Evolutionary conservation across 35 echinoderm and acorn worm species (phyloP), one percentile per base, ranked within the genome.

Genomic region (Patiria miniata): DNA sequence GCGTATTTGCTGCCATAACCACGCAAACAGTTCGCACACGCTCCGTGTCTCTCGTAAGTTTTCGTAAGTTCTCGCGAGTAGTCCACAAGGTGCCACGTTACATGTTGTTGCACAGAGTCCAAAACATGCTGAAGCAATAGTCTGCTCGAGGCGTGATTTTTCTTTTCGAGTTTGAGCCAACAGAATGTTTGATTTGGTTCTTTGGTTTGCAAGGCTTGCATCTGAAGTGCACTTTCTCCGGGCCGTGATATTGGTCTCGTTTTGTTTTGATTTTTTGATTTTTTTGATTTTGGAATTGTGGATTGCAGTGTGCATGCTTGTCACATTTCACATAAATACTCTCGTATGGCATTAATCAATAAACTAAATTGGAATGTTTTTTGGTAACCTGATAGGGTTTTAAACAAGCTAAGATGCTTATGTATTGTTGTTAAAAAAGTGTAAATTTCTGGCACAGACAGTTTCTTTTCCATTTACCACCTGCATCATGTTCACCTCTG

Each of bases 121-220:
- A 28, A 73, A 73, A 73, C 26, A 23, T 73, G 30, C 0, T 73
- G 23, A 32, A 32, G 23, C 19, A 73, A 30, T n/a, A 30, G 7
- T 73, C 29, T 73, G 65, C 26, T 73, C 42, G 42, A 47, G 12
- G 42, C 42, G 65, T 73, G 65, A 10, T 73, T 73, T 61, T 73
- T 73, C 26, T 32, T 73, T 4, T 34, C 0, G 19, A 30, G 8
- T 23, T 26, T 73, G 19, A 23, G 1, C 8, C 30, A 19, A 23
- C 42, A 28, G 60, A 68, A 5, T 68, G 60, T 73, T 22, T 73
- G 65, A 23, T 73, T 73, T 47, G 23, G 65, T 73, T 73, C 29
- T 22, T 73, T 2, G 6, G 65, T 73, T 73, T 73, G 65, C 65
- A 73, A 30, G 10, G 29, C 26, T 23, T 73, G 65, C 15, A 14